Conservation (phyloP, 2,888 invertebrate species). For the Apeira syringaria region DNA sequence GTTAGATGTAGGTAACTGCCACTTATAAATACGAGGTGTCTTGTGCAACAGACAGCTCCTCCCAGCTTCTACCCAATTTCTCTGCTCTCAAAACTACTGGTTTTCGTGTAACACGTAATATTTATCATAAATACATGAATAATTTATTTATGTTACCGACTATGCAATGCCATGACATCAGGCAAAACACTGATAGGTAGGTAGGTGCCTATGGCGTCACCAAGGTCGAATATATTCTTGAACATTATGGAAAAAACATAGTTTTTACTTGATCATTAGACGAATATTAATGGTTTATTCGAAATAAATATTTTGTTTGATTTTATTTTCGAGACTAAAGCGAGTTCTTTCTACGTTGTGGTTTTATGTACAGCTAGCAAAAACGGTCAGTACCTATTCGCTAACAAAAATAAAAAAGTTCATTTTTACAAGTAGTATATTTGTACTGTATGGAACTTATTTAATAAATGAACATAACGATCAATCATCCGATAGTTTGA, state of each 20-base stretch:
- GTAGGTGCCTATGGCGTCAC: constrained; percentile 6
- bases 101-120: constrained; percentile 9
- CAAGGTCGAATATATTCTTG: constrained; percentile 25
- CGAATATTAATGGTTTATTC: constrained; percentile 15
- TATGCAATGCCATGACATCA: constrained; percentile 23
- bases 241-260: constrained; percentile 14
- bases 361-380: no score
- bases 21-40: no score
- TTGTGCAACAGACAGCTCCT: no score
- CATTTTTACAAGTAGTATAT: no score
- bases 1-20: no score
- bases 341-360: no score
- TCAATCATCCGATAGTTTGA: no score
- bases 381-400: no score
- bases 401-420: no score
- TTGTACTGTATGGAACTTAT: no score
- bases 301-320: neutral
- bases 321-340: neutral
- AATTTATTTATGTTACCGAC: constrained; percentile 18
- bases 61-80: no score
- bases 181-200: constrained; percentile 11
- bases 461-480: no score
- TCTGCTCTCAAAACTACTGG: constrained; percentile 4
- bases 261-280: constrained; percentile 16
- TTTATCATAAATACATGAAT: constrained; percentile 15